Conservation (phyloP, 2,113 vertebrate species). For the Stigmatopora argus region DNA sequence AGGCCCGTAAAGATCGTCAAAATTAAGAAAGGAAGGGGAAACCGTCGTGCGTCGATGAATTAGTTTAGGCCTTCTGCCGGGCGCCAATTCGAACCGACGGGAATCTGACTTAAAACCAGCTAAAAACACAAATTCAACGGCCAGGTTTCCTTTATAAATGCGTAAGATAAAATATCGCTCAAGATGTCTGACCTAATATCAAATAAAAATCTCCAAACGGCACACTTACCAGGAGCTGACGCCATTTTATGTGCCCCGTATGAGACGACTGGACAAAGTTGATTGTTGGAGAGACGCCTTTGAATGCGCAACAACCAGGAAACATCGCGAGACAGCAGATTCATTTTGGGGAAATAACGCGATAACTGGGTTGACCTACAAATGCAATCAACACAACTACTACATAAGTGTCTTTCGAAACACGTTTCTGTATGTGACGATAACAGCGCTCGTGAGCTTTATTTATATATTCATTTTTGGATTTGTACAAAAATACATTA, state of each 20-base stretch:
- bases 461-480: neutral
- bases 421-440: neutral
- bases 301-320: neutral
- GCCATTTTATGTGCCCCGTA: constrained; percentile 61
- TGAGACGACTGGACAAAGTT: constrained; percentile 24
- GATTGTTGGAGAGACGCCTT: neutral
- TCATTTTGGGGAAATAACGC: constrained; percentile 4
- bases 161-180: neutral
- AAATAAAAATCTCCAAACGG: neutral
- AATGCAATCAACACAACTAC: neutral
- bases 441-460: constrained; percentile 1
- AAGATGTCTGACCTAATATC: rapidly evolving
- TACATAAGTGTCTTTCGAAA: neutral
- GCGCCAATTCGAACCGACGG: neutral
- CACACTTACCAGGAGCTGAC: constrained; percentile 66
- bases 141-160: rapidly evolving
- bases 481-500: neutral
- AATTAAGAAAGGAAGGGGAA: neutral
- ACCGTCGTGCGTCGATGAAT: neutral
- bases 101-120: neutral
- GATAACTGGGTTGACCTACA: neutral
- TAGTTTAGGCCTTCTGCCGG: constrained; percentile 28
- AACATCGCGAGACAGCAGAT: constrained; percentile 41
- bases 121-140: rapidly evolving
- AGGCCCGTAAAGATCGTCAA: neutral